These are phyloP conservation scores for Isoperla grammatica DNA, from an alignment of 2,888 invertebrate species.

Conservation along the genomic window DNA sequence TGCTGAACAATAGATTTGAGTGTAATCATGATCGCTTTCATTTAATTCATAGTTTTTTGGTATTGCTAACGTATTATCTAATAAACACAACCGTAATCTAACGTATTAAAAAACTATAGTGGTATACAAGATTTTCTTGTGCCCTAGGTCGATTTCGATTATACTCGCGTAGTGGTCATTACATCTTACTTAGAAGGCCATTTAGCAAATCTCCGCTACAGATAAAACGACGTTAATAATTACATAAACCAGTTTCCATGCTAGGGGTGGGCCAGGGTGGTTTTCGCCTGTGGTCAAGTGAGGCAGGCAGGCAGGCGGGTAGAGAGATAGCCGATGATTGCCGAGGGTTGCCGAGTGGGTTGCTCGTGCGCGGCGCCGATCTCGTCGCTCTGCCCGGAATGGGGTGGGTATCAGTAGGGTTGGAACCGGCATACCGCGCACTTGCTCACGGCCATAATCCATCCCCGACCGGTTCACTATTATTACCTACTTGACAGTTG, in stretches of 20 bases:
- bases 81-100: no score
- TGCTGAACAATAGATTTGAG: no score
- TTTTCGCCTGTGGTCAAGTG: slow-evolving; percentile 16
- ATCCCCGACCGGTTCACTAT: not conserved
- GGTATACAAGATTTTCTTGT: no score
- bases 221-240: slow-evolving; percentile 14
- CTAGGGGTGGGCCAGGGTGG: slow-evolving; percentile 5
- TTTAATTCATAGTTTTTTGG: no score
- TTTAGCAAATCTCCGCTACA: slow-evolving; percentile 4
- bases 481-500: slow-evolving; percentile 8
- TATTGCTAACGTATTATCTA: no score
- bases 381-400: not conserved
- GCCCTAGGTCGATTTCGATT: no score
- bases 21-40: no score
- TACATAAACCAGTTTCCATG: slow-evolving; percentile 13
- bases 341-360: not conserved
- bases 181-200: slow-evolving; percentile 1
- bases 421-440: not conserved
- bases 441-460: not conserved
- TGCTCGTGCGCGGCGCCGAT: not conserved
- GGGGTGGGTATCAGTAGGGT: slow-evolving; percentile 1
- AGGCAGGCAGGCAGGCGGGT: not conserved
- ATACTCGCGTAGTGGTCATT: not conserved
- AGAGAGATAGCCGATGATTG: not conserved
- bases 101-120: no score